Evolutionary conservation across 2,888 invertebrate species (phyloP), one percentile per base, ranked within the genome.

Genomic region (Blomia tropicalis): DNA sequence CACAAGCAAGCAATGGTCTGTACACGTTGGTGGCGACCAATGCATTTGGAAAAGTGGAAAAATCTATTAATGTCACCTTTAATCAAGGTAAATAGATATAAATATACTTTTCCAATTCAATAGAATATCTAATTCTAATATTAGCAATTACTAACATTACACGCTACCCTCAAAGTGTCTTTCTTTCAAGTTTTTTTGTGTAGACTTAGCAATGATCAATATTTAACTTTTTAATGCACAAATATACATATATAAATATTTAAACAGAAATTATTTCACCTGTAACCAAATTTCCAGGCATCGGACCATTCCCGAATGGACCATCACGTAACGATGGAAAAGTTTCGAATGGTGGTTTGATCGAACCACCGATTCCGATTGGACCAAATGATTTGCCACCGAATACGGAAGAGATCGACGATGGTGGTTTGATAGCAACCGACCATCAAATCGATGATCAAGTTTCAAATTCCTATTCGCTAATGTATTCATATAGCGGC

Each of bases 11-110:
- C 62, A 68, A 67, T 41, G 69, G 69, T 11, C 17, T 65, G 14
- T 69, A 69, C 54, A 68, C 68, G 3, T 31, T 69, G 44, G 54
- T 66, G 1, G 68, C 66, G 1, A 31, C 32, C 14, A 69, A 69
- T 59, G 54, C 60, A 7, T 66, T 62, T n/a, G 69, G 68, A 11
- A 36, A 53, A 60, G 64, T 41, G 1, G 68, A 67, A 36, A 59
- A 41, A 54, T 66, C 69, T 1, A 63, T 68, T 7, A 59, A 64
- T 43, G 66, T 56, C 19, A 56, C 56, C 25, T 56, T 56, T 30
- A 56, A 56, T 56, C 56, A 56, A 56, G 56, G 56, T 56, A 56
- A 47, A 27, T 31, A 7, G 5, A 25, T 14, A n/a, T 54, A 56
- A 47, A 11, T 47, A 14, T 17, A n/a, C 41, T 41, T 14, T n/a